A percentile compares a stretch with the other conserved stretches of the same genome.
These are phyloP conservation scores for Calypte anna DNA, from an alignment of 2,113 vertebrate genomes.

Conservation along the genomic window DNA sequence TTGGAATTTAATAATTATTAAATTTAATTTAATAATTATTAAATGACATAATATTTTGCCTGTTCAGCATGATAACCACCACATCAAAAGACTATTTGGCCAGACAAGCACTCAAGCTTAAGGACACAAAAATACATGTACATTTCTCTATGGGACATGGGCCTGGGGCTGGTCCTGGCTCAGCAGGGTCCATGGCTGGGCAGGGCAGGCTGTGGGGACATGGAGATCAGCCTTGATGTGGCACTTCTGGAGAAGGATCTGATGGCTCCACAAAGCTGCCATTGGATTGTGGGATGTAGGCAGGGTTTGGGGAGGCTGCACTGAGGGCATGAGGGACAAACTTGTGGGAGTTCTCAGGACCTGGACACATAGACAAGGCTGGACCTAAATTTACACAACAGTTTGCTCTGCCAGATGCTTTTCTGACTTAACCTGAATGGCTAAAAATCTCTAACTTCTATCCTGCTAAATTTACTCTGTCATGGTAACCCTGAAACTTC, in stretches of 20 bases:
- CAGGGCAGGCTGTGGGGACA: background rate
- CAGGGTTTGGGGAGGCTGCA: rapidly evolving
- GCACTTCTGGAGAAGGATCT: background rate
- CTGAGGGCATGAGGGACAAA: background rate
- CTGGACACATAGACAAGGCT: background rate
- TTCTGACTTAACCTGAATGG: background rate
- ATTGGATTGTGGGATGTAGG: background rate
- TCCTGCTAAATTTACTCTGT: background rate
- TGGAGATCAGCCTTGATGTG: too few relatives aligned
- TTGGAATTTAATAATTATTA: too few relatives aligned
- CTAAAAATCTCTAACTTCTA: background rate
- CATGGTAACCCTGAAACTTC: background rate
- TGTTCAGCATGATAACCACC: background rate
- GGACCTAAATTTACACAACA: background rate
- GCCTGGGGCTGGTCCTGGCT: rapidly evolving
- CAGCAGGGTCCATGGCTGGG: too few relatives aligned
- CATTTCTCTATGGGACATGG: background rate
- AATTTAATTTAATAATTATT: too few relatives aligned
- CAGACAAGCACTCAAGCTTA: background rate
- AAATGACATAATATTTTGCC: background rate
- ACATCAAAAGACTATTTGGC: background rate
- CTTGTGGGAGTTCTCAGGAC: too few relatives aligned
- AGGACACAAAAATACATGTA: background rate
- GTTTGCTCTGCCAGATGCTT: background rate
- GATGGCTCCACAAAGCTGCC: too few relatives aligned